Evolutionary conservation across 2,113 vertebrate genomes (phyloP).

Genomic region (Cynoglossus semilaevis): DNA sequence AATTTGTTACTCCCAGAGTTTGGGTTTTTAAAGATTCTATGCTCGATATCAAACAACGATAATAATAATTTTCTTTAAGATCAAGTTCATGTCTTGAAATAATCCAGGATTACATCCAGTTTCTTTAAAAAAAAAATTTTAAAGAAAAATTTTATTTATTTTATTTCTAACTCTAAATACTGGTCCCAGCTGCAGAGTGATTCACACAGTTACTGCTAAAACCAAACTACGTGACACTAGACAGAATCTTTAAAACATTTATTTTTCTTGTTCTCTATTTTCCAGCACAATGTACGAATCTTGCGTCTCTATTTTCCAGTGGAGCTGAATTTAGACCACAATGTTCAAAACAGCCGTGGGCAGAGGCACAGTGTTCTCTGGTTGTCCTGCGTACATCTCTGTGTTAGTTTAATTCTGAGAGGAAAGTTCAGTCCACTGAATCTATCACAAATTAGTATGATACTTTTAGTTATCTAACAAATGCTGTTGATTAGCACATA

Average conservation of each 20-base stretch:
- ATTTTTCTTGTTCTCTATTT: not conserved
- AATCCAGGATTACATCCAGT: conserved; percentile 8
- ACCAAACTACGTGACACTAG: conserved; percentile 13
- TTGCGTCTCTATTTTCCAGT: conserved; percentile 2
- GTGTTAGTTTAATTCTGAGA: not conserved
- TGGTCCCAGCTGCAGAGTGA: conserved; percentile 3
- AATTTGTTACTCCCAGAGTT: conserved; percentile 4
- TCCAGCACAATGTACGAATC: conserved; percentile 3
- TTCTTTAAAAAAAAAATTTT: no score
- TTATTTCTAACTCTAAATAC: conserved; percentile 6
- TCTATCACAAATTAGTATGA: no score
- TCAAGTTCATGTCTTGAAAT: not conserved
- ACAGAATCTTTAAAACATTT: not conserved
- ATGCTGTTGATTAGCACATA: not conserved
- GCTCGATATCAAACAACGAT: no score
- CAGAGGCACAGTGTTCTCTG: not conserved
- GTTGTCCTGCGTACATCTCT: not conserved
- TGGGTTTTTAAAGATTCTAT: no score
- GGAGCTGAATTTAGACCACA: not conserved
- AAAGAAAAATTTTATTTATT: no score
- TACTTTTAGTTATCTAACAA: not conserved
- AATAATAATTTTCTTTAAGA: not conserved
- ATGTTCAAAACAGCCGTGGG: not conserved
- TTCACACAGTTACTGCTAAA: not conserved
- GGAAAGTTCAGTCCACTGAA: no score